Percentiles rank a stretch among this genome's conserved stretches.
Conservation (phyloP, 2,888 invertebrate species). For the Gibbula magus region DNA sequence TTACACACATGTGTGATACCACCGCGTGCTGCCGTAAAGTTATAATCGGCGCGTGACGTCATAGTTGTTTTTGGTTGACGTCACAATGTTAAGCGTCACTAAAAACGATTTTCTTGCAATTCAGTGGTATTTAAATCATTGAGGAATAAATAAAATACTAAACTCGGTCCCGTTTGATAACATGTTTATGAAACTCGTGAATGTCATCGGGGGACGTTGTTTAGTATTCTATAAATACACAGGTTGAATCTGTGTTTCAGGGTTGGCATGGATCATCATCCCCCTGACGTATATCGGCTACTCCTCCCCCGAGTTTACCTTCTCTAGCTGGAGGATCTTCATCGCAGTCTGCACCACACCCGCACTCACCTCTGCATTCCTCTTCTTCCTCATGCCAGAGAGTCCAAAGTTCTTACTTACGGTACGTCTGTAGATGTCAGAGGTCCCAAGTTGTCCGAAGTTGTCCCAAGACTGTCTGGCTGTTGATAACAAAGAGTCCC, state of each 20-base stretch:
- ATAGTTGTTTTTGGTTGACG: no score
- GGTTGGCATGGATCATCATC: slow-evolving; percentile 84
- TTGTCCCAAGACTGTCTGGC: no score
- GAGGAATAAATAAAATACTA: no score
- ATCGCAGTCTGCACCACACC: slow-evolving; percentile 91
- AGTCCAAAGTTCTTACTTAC: slow-evolving; percentile 92
- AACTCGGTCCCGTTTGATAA: no score
- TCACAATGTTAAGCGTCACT: no score
- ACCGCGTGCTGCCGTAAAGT: no score
- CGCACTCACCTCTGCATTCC: slow-evolving; percentile 88
- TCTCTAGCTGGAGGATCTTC: slow-evolving; percentile 95
- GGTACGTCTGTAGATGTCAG: slow-evolving; percentile 76
- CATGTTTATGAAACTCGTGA: no score
- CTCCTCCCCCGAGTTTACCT: slow-evolving; percentile 79
- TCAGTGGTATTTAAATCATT: not conserved
- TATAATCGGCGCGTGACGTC: no score
- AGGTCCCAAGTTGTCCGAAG: no score
- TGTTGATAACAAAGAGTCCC: not conserved
- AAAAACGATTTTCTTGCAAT: no score
- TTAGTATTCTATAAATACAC: not conserved
- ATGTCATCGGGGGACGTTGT: no score
- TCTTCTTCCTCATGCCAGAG: slow-evolving; percentile 86
- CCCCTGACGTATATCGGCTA: slow-evolving; percentile 77
- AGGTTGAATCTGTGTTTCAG: slow-evolving; percentile 74
- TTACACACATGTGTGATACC: no score